Conservation (phyloP, 2,797 vertebrate genomes). For the Pteronotus mesoamericanus region DNA sequence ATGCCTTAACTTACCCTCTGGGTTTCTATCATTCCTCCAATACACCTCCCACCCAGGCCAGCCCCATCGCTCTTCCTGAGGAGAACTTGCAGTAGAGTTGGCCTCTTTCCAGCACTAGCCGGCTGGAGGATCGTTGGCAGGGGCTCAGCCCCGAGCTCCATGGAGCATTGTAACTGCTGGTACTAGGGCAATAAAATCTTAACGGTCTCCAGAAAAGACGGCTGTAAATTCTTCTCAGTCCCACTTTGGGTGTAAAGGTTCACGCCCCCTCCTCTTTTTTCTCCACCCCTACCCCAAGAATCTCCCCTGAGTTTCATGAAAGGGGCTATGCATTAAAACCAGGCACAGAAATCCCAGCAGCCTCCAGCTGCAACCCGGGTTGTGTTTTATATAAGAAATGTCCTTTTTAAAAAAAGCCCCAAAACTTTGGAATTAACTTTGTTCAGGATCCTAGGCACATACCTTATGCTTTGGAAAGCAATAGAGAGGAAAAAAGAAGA, state of each 20-base stretch:
- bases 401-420: neutral
- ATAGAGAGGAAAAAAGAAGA: neutral
- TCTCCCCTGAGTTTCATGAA: slow-evolving; percentile 67
- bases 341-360: slow-evolving; percentile 69
- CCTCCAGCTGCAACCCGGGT: slow-evolving; percentile 47
- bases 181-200: slow-evolving; percentile 82
- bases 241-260: slow-evolving; percentile 80
- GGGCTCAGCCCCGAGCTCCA: slow-evolving; percentile 72
- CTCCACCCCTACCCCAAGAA: neutral
- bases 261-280: slow-evolving; percentile 18
- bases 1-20: neutral
- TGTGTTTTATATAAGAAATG: slow-evolving; percentile 62
- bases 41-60: neutral
- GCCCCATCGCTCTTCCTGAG: slow-evolving; percentile 67
- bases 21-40: neutral
- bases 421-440: slow-evolving; percentile 26
- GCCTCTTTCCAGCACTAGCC: slow-evolving; percentile 68
- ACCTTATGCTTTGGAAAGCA: neutral
- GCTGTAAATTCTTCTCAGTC: slow-evolving; percentile 84
- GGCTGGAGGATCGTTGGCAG: slow-evolving; percentile 74
- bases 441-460: slow-evolving; percentile 10
- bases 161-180: slow-evolving; percentile 81
- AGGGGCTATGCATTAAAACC: slow-evolving; percentile 76
- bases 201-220: slow-evolving; percentile 80
- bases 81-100: slow-evolving; percentile 69